phyloP scores from a whole-genome alignment of 2,797 vertebrate genomes.

The Notolepis coatsorum region DNA sequence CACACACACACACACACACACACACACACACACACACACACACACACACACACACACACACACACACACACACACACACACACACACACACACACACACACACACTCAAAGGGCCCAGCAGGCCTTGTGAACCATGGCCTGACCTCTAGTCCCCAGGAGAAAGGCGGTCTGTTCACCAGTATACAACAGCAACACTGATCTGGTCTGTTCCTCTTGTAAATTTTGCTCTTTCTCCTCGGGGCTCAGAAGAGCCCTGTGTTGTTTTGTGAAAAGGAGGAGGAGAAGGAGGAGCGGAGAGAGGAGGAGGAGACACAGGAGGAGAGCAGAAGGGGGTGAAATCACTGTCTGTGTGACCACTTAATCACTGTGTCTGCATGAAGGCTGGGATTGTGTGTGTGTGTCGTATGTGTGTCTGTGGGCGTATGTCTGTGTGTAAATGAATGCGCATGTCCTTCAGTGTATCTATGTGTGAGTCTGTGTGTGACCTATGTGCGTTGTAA shows the following conservation, averaged over 20 bases:
- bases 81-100: constrained; percentile 26
- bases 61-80: constrained; percentile 6
- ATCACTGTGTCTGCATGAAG: constrained; percentile 68
- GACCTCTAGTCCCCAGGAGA: constrained; percentile 72
- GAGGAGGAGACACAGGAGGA: constrained; percentile 35
- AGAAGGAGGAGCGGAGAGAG: constrained; percentile 24
- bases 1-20: background rate
- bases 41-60: constrained; percentile 10
- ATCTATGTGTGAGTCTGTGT: background rate
- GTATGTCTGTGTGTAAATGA: constrained; percentile 1
- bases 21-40: constrained; percentile 6
- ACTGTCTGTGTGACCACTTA: constrained; percentile 64
- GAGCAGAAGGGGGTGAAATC: constrained; percentile 70
- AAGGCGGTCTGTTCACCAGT: constrained; percentile 70
- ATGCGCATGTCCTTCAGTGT: constrained; percentile 54
- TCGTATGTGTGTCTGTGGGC: constrained; percentile 31
- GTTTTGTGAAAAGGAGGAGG: constrained; percentile 71
- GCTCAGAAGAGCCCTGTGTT: constrained; percentile 73
- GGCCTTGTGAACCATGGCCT: constrained; percentile 66
- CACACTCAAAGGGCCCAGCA: constrained; percentile 52
- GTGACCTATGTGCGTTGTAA: constrained; percentile 51
- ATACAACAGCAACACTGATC: constrained; percentile 76
- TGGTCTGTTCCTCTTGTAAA: constrained; percentile 77
- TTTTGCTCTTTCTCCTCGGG: constrained; percentile 80
- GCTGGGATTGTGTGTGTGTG: constrained; percentile 55